phyloP scores from a whole-genome alignment of 2,888 invertebrate species.

The Scaptomyza parva region DNA sequence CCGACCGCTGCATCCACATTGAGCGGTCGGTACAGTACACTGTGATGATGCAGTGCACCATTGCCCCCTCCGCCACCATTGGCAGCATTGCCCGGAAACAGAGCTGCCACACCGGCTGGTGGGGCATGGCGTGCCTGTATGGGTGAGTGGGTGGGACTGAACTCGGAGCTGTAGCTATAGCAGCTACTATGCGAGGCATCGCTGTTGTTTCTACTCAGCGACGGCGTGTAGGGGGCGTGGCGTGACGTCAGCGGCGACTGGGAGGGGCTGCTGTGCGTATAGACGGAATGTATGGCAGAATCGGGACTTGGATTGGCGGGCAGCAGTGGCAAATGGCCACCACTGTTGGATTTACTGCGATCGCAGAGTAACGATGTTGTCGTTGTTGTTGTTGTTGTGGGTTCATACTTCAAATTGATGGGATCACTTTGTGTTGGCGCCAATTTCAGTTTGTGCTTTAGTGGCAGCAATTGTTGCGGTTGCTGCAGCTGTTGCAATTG shows the following conservation, averaged over 20 bases:
- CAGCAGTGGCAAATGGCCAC: slow-evolving; percentile 87
- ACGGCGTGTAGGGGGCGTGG: slow-evolving; percentile 92
- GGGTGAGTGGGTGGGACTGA: slow-evolving; percentile 95
- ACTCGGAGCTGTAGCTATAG: slow-evolving; percentile 93
- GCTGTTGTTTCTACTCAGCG: slow-evolving; percentile 94
- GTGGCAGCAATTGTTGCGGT: slow-evolving; percentile 27
- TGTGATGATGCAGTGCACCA: slow-evolving; percentile 85
- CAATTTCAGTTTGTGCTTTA: slow-evolving; percentile 71
- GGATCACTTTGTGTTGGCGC: slow-evolving; percentile 84
- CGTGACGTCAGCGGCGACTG: slow-evolving; percentile 94
- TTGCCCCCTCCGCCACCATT: not conserved
- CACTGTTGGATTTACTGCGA: slow-evolving; percentile 86
- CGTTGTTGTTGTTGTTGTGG: slow-evolving; percentile 39
- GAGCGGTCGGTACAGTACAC: slow-evolving; percentile 86
- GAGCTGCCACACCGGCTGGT: slow-evolving; percentile 50
- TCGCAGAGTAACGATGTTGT: slow-evolving; percentile 85
- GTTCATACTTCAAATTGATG: slow-evolving; percentile 84
- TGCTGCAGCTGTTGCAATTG: slow-evolving; percentile 16
- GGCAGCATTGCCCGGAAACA: slow-evolving; percentile 64
- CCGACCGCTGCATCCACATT: slow-evolving; percentile 57
- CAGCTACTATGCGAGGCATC: slow-evolving; percentile 96
- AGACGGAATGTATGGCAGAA: slow-evolving; percentile 95
- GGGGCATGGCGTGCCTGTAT: slow-evolving; percentile 89
- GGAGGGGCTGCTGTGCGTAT: slow-evolving; percentile 92
- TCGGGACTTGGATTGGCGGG: slow-evolving; percentile 94